A percentile compares a stretch with the other conserved stretches of the same genome.
Evolutionary conservation across 2,888 invertebrate genomes (phyloP).

Genomic region (Hydrotaea cyrtoneurina): DNA sequence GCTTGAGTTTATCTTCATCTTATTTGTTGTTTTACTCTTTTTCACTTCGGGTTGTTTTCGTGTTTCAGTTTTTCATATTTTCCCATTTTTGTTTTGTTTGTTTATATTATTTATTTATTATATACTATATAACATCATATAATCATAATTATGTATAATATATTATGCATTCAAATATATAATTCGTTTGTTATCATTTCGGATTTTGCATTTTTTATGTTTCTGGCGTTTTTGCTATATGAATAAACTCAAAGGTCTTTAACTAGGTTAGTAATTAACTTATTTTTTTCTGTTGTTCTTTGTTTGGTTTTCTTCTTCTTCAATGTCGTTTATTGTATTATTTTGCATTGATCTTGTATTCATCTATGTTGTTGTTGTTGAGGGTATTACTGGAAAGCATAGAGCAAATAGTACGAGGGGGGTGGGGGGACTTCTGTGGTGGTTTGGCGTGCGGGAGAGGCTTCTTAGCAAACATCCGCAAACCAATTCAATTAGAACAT

Average conservation of each 20-base stretch:
- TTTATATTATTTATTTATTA: conserved; percentile 59
- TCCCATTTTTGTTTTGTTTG: conserved; percentile 29
- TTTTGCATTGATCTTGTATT: background rate
- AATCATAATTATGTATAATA: conserved; percentile 46
- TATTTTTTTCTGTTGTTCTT: conserved; percentile 38
- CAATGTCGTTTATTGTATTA: background rate
- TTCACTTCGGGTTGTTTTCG: conserved; percentile 4
- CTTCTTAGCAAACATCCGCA: too few species aligned
- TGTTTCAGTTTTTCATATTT: conserved; percentile 38
- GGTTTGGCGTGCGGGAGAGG: too few species aligned
- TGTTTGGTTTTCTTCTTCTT: background rate
- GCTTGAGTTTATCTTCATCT: conserved; percentile 53
- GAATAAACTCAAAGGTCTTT: conserved; percentile 49
- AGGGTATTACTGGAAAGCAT: background rate
- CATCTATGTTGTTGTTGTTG: background rate
- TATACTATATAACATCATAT: conserved; percentile 64
- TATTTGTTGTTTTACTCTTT: conserved; percentile 23
- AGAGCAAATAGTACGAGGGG: background rate
- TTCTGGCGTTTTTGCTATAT: conserved; percentile 34
- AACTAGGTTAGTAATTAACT: conserved; percentile 63
- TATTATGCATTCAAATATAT: conserved; percentile 61
- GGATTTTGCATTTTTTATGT: background rate
- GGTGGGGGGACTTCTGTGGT: background rate
- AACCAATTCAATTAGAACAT: too few species aligned
- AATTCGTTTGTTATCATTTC: conserved; percentile 24